These are phyloP conservation scores for Caloenas nicobarica DNA, from an alignment of 2,113 vertebrate species.

Conservation along the genomic window DNA sequence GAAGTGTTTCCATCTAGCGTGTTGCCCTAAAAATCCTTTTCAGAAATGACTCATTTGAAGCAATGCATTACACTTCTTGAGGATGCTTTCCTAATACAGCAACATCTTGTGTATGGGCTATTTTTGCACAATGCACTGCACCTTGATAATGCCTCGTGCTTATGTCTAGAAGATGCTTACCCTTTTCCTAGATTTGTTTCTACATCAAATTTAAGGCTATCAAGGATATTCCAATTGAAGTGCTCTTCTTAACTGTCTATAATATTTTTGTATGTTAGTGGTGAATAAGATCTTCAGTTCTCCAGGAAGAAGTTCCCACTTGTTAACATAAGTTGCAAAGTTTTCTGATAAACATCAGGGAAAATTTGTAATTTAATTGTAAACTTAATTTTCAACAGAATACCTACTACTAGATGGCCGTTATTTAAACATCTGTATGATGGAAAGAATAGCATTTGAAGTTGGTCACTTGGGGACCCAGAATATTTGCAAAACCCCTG, in stretches of 20 bases:
- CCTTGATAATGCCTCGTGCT: background rate
- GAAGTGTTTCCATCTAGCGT: background rate
- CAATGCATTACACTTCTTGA: background rate
- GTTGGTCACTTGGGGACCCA: background rate
- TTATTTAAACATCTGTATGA: constrained; percentile 10
- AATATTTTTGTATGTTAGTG: background rate
- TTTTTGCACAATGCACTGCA: background rate
- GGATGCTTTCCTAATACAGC: background rate
- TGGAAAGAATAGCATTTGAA: background rate
- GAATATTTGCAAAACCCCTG: background rate
- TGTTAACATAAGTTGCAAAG: background rate
- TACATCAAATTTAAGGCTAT: background rate
- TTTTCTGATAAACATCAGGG: background rate
- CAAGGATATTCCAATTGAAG: background rate
- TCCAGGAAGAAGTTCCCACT: background rate
- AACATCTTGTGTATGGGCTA: background rate
- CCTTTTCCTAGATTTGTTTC: background rate
- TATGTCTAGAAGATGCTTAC: background rate
- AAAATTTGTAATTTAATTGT: background rate
- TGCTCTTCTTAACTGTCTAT: background rate
- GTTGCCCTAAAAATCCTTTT: background rate
- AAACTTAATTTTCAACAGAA: background rate
- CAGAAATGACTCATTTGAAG: background rate
- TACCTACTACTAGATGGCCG: background rate
- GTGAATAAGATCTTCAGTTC: background rate